Percentiles rank a stretch among this genome's conserved stretches.
phyloP scores from a whole-genome alignment of 2,797 vertebrate species.

The Microctenopoma lineatum region DNA sequence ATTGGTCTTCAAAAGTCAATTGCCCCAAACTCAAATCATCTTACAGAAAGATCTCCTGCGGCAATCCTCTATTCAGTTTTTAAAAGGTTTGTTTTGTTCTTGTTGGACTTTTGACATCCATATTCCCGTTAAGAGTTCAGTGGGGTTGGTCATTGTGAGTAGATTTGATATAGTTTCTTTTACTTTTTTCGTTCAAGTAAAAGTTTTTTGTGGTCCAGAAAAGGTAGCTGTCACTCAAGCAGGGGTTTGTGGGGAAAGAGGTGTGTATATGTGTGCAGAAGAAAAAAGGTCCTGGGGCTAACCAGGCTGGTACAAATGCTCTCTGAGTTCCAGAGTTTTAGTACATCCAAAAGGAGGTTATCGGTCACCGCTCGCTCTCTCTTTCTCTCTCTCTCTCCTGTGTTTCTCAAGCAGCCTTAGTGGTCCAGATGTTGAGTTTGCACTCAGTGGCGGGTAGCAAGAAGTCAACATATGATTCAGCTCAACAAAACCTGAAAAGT shows the following conservation, averaged over 20 bases:
- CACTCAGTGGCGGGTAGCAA: constrained; percentile 85
- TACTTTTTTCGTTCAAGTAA: constrained; percentile 70
- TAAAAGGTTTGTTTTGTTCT: constrained; percentile 74
- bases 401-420: constrained; percentile 76
- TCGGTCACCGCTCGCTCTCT: constrained; percentile 57
- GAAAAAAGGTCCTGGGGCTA: constrained; percentile 67
- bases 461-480: constrained; percentile 90
- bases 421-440: constrained; percentile 78
- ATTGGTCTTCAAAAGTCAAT: constrained; percentile 78
- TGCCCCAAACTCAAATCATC: constrained; percentile 66
- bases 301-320: constrained; percentile 76
- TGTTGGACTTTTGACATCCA: constrained; percentile 73
- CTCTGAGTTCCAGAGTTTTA: constrained; percentile 83
- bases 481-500: constrained; percentile 89
- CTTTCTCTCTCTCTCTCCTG: constrained; percentile 48
- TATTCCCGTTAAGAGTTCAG: constrained; percentile 71
- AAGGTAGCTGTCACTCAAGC: constrained; percentile 80
- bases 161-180: constrained; percentile 64
- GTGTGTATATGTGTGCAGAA: constrained; percentile 75
- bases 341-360: constrained; percentile 89
- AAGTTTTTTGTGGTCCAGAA: constrained; percentile 76
- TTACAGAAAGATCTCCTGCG: constrained; percentile 73
- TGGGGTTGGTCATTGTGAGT: constrained; percentile 70
- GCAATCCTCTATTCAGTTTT: constrained; percentile 73
- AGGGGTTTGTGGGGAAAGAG: constrained; percentile 67